Base-by-base conservation (phyloP, 2,797 vertebrate genomes). In the Aratinga solstitialis region DNA sequence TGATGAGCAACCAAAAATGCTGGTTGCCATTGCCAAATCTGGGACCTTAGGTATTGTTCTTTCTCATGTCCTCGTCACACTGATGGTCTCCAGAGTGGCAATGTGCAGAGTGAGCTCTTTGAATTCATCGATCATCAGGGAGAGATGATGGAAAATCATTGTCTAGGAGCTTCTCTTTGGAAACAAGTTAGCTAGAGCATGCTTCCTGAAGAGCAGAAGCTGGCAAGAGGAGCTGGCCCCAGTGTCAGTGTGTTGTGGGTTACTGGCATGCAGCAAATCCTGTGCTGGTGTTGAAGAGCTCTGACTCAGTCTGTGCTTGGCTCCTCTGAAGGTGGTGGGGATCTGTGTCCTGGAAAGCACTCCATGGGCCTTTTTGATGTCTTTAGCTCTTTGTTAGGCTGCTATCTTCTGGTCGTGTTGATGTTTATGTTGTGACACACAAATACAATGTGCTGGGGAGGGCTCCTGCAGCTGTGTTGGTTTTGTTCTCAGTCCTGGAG, bases 381-480 rank as follows among this genome's bases (percentile, higher is more conserved):
- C 65, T 86, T 58, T 6, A 38, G 87, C 76, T 81, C 76, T 5
- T 30, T 53, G 42, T 6, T 51, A 43, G 59, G 59, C 62, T 0
- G 1, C 62, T 90, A 9, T 69, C 72, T 90, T 71, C 69, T 1
- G 0, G 27, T 82, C 4, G 21, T 26, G 78, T 27, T 22, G 36
- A 2, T 92, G 92, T 78, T 93, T 87, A 23, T 30, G 87, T 87
- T 93, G 92, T 83, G 72, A 47, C 16, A 34, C 5, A 2, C 51
- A 72, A 87, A 72, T 42, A 45, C 65, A 42, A 21, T 6, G 21
- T 3, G 2, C 65, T 1, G 59, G 68, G 50, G 69, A 79, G 83
- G 71, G n/a, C 81, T 78, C 75, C 84, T 84, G 92, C 91, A 92
- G 87, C 94, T 91, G 82, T 32, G 68, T 18, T 78, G 94, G 84